A percentile compares a stretch with the other conserved stretches of the same genome.
phyloP scores from a whole-genome alignment of 2,113 vertebrate genomes.

The Turdus rufiventris region DNA sequence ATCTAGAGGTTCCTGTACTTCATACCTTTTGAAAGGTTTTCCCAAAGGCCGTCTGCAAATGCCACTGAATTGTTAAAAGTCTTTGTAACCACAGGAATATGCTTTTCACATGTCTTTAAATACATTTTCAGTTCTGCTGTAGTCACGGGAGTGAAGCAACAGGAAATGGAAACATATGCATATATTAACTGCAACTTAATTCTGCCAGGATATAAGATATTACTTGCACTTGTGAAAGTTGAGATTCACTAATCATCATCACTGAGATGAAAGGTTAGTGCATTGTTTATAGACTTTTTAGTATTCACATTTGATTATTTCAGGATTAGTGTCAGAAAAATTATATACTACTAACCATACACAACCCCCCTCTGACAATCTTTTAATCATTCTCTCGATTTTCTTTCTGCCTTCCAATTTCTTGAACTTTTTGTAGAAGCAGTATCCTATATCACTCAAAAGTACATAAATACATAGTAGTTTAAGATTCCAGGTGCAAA shows the following conservation, averaged over 20 bases:
- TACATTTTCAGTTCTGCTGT: background rate
- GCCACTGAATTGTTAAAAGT: background rate
- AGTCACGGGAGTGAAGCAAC: background rate
- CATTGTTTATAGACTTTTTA: background rate
- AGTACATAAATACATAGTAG: background rate
- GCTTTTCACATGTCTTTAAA: background rate
- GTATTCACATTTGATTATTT: background rate
- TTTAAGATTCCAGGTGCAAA: background rate
- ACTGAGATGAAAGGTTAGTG: background rate
- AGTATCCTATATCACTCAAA: background rate
- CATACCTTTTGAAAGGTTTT: background rate
- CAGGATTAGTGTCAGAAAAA: background rate
- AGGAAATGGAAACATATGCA: background rate
- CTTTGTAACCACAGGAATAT: background rate
- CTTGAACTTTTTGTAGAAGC: background rate
- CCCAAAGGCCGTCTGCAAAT: background rate
- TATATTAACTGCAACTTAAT: background rate
- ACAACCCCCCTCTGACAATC: background rate
- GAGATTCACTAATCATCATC: background rate
- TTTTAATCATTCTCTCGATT: background rate
- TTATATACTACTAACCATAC: background rate
- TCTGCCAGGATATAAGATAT: background rate
- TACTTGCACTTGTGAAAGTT: background rate
- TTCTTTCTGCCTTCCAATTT: background rate
- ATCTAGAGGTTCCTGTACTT: background rate